Base-by-base conservation (phyloP, 2,797 vertebrate genomes). In the Chelon labrosus region DNA sequence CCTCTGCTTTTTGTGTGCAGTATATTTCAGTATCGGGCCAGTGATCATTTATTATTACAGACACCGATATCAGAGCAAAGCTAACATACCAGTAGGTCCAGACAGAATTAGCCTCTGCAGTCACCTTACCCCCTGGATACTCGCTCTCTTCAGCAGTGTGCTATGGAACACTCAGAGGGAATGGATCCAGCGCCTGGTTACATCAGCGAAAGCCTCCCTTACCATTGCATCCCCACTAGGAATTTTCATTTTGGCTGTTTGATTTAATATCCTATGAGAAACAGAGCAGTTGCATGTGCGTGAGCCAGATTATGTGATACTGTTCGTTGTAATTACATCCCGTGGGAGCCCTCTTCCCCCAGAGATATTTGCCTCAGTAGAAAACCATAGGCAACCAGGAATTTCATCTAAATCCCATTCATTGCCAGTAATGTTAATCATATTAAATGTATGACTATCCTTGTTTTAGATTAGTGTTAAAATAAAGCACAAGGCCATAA, bases 301-400 rank as follows among this genome's bases (percentile, higher is more conserved):
- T 50, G 70, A 20, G 50, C 0, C 46, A 7, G 50, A 37, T 61
- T 16, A 38, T 62, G 57, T 57, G 57, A 22, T 53, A 63, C 46
- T 56, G 53, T n/a, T 60, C 31, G 47, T 64, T 84, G 77, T 87
- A 88, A 89, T 88, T 85, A 84, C 77, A 69, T 73, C 77, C 82
- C 0, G 1, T 54, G 89, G 75, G 85, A 87, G 57, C 7, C 17
- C 25, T 41, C 22, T 41, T 49, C 53, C 74, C 57, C 60, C 16
- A 17, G 64, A 69, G 77, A 69, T 25, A 73, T 70, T 39, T 58
- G 19, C 52, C 64, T 73, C 65, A n/a, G 60, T 27, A 31, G 44
- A 51, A 60, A 80, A 64, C 46, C 19, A 57, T 31, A 61, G 20
- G 20, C n/a, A 64, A 47, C 25, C 10, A 12, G 53, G 62, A 25